These are phyloP conservation scores for Lordiphosa stackelbergi DNA, from an alignment of 1,140 invertebrate genomes.

Conservation along the genomic window DNA sequence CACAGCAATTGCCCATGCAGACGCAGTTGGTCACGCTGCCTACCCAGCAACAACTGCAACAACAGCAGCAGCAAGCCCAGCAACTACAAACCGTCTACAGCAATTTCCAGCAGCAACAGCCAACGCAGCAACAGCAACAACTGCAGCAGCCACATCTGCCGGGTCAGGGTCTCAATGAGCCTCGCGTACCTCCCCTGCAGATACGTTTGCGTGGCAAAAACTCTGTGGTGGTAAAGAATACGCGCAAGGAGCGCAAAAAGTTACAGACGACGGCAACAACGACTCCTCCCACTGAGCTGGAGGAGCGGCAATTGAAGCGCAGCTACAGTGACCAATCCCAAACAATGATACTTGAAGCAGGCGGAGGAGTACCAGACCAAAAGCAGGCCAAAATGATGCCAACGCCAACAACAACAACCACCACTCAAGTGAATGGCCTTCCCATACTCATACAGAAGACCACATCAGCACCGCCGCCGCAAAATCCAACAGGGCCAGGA, in stretches of 20 bases:
- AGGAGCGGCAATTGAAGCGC: constrained; percentile 45
- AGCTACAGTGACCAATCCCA: constrained; percentile 48
- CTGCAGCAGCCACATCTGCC: constrained; percentile 31
- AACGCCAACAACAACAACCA: constrained; percentile 5
- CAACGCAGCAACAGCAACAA: constrained; percentile 22
- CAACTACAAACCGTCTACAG: constrained; percentile 9
- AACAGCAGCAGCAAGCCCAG: constrained; percentile 17
- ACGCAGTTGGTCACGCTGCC: constrained; percentile 39
- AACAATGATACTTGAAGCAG: constrained; percentile 25
- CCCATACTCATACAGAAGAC: constrained; percentile 55
- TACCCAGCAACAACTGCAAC: constrained; percentile 35
- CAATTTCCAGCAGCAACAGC: constrained; percentile 13
- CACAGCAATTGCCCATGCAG: constrained; percentile 24
- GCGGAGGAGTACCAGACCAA: constrained; percentile 12
- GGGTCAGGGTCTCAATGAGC: constrained; percentile 80
- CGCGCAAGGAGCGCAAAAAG: constrained; percentile 86
- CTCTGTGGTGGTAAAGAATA: constrained; percentile 91
- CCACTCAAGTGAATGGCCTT: constrained; percentile 50
- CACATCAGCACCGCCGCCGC: constrained; percentile 11
- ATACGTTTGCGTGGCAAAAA: constrained; percentile 91
- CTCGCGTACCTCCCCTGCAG: constrained; percentile 91
- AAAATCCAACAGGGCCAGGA: constrained; percentile 20
- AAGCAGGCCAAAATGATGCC: constrained; percentile 50
- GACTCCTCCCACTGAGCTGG: constrained; percentile 9
- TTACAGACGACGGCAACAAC: constrained; percentile 26